Evolutionary conservation across 2,888 invertebrate genomes (phyloP).

Genomic region (Leucozona laternaria): DNA sequence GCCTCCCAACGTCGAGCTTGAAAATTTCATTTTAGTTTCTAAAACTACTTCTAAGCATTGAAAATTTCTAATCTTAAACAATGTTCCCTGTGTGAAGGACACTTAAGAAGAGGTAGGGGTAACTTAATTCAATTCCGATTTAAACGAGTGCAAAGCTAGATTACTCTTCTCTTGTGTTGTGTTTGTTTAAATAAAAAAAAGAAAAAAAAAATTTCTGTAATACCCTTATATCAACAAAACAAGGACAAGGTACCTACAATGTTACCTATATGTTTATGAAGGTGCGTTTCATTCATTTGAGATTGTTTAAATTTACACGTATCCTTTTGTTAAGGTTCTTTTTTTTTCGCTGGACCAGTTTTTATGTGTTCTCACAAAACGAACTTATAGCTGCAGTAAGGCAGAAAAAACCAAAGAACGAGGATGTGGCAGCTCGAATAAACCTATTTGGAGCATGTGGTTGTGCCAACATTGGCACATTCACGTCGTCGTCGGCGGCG

Average conservation of each 20-base stretch:
- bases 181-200: background rate
- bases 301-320: constrained; percentile 49
- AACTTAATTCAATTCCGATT: constrained; percentile 43
- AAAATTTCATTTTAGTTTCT: too few species aligned
- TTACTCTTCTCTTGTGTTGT: constrained; percentile 14
- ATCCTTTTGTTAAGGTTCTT: constrained; percentile 37
- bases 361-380: constrained; percentile 28
- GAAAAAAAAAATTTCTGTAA: background rate
- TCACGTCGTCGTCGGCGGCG: background rate
- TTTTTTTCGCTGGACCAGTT: constrained; percentile 2
- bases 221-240: background rate
- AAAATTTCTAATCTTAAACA: background rate
- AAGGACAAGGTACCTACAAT: background rate
- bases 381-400: constrained; percentile 31
- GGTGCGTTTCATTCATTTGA: constrained; percentile 46
- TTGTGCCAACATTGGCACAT: constrained; percentile 27
- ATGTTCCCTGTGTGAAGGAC: background rate
- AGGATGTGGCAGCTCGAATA: constrained; percentile 26
- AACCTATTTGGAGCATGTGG: constrained; percentile 51
- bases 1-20: too few species aligned
- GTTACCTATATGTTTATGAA: constrained; percentile 7
- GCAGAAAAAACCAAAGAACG: constrained; percentile 36
- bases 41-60: background rate
- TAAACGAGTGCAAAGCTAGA: constrained; percentile 46
- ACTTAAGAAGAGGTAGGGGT: background rate